phyloP scores from a whole-genome alignment of 2,113 vertebrate species.

The Chaenocephalus aceratus region DNA sequence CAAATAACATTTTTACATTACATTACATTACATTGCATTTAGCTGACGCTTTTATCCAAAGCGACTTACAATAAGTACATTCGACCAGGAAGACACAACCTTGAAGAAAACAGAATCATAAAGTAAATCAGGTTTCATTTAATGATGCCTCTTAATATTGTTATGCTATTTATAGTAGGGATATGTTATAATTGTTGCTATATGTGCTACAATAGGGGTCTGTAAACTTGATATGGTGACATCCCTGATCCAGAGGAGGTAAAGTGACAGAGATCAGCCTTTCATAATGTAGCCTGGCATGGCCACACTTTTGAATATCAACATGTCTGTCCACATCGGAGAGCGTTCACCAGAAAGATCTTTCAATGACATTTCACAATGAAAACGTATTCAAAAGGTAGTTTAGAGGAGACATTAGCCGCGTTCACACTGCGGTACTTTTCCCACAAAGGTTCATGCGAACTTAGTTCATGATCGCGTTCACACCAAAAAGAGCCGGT shows the following conservation, averaged over 20 bases:
- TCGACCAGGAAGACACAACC: too few species aligned
- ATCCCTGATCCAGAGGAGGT: conserved; percentile 14
- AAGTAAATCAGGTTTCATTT: too few species aligned
- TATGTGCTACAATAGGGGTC: background rate
- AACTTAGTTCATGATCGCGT: too few species aligned
- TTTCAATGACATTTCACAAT: background rate
- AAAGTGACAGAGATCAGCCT: conserved; percentile 16
- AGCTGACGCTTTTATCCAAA: too few species aligned
- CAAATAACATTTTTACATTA: background rate
- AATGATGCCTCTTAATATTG: background rate
- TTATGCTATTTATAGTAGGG: background rate
- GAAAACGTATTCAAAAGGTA: background rate
- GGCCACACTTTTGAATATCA: background rate
- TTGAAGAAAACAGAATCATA: too few species aligned
- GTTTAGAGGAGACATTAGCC: background rate
- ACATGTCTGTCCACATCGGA: conserved; percentile 10
- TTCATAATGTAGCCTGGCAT: conserved; percentile 18
- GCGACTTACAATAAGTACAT: too few species aligned
- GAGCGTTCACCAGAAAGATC: background rate
- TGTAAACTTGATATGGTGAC: conserved; percentile 23
- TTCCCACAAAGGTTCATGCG: too few species aligned
- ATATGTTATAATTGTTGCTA: background rate
- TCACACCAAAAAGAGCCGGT: too few species aligned
- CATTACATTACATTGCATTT: too few species aligned
- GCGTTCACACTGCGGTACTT: too few species aligned